Evolutionary conservation across 2,797 vertebrate genomes (phyloP), one percentile per base, ranked within the genome.

Genomic region (Clangula hyemalis): DNA sequence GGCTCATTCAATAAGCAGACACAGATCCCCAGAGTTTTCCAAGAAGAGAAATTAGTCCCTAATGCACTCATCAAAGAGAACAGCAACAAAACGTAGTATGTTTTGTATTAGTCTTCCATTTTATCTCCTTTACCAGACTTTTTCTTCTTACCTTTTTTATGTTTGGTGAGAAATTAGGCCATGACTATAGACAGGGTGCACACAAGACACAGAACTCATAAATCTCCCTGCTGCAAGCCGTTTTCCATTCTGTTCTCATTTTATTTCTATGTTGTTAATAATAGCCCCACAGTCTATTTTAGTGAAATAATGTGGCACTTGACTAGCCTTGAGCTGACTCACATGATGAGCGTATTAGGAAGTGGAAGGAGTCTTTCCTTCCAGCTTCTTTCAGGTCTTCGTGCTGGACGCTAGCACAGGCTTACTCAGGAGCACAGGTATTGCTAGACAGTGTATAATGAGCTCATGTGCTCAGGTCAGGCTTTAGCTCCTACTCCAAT

Each of bases 1-100:
- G 62, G 5, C 14, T 89, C 76, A 72, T 93, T 96, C 41, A 84
- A 78, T 90, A 95, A 92, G 36, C 19, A 77, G 60, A 70, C 58
- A 60, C 60, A 84, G 64, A 91, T 76, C 77, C 53, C 53, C 18
- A 43, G 84, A 91, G 70, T 83, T 78, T 94, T 94, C 71, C 65
- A 85, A 92, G 64, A 79, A 85, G 57, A 93, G 30, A 87, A 91
- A 82, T 91, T 71, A 88, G 80, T 66, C 49, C 66, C 61, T 72
- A 70, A 60, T 88, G 83, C 32, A 82, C 36, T 87, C 89, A 93
- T 96, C 78, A 95, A 89, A 97, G 78, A 93, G 92, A 73, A 77
- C 11, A 58, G 64, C 30, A 85, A 79, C 3, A 32, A 87, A 95
- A 71, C 58, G 56, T 79, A 22, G 38, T 75, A 53, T 92, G 85